Percentiles rank a stretch among this genome's conserved stretches.
These are phyloP conservation scores for Lymantria monacha DNA, from an alignment of 2,888 invertebrate genomes.

Conservation along the genomic window DNA sequence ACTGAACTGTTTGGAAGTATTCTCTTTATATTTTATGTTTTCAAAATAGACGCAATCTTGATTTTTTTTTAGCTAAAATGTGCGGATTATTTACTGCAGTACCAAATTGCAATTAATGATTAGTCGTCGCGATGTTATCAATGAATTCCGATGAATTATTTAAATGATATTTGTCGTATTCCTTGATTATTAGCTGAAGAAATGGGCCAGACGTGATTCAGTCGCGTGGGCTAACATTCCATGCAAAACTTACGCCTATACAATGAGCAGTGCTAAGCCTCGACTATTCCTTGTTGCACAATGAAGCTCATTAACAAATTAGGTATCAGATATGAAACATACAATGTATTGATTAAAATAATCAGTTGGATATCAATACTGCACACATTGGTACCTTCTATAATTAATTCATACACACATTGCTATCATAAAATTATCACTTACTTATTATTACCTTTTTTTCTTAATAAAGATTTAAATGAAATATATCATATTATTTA, in stretches of 20 bases:
- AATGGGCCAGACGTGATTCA: slow-evolving; percentile 20
- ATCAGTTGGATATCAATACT: slow-evolving; percentile 1
- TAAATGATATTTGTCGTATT: neutral
- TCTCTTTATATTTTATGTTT: slow-evolving; percentile 12
- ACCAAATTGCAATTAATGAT: neutral
- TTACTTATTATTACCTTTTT: too few relatives aligned
- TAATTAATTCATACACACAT: neutral
- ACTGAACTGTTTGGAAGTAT: slow-evolving; percentile 19
- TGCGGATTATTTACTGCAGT: neutral
- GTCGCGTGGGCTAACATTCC: slow-evolving; percentile 28
- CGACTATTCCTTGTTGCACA: slow-evolving; percentile 19
- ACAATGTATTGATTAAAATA: slow-evolving; percentile 11
- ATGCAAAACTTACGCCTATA: slow-evolving; percentile 33
- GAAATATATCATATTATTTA: too few relatives aligned
- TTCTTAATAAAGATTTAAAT: too few relatives aligned
- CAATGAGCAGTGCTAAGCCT: slow-evolving; percentile 11
- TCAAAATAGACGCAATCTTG: slow-evolving; percentile 10
- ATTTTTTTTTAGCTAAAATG: neutral
- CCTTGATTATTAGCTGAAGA: slow-evolving; percentile 9
- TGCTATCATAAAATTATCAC: too few relatives aligned
- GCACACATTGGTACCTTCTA: neutral
- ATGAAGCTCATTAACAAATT: slow-evolving; percentile 26
- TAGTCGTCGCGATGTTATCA: neutral
- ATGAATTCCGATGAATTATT: neutral
- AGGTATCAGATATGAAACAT: slow-evolving; percentile 1